Evolutionary conservation across 2,888 invertebrate species (phyloP), one percentile per base, ranked within the genome.

Genomic region (Prosapia bicincta): DNA sequence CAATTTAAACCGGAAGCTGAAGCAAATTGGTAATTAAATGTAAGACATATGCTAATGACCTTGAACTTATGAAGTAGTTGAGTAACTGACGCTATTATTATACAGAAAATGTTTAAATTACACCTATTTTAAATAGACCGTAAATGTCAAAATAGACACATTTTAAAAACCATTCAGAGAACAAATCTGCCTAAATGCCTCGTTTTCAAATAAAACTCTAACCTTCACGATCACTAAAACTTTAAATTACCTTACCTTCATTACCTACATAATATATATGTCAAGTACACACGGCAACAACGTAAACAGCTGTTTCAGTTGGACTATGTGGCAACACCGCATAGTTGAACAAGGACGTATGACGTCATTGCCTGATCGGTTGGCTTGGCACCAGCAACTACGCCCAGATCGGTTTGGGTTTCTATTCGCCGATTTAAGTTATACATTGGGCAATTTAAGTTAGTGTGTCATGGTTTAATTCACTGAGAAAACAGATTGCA

Each of bases 271-370:
- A 54, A 54, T 54, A 54, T 54, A 54, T 54, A 54, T 54, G 71
- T 65, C 71, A 71, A 54, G 71, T 71, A 71, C 71, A 54, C 54
- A 10, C n/a, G 54, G 54, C 54, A 54, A 54, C 54, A 54, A 20
- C 54, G 54, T 54, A 54, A 54, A 54, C 54, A 54, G 54, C 54
- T 54, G 54, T 54, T 54, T 20, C 38, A 13, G 54, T 5, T n/a
- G 20, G 5, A 20, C 54, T n/a, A 54, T 54, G 54, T 72, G 72
- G 72, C 72, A 72, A 72, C 72, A 30, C 66, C 10, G 72, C 72
- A 67, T 72, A 32, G 66, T 72, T 72, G 72, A 24, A 67, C 72
- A 72, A 72, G 72, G 72, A 66, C 72, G 66, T 65, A 38, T 72
- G 72, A 72, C 72, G 72, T 72, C 67, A 67, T n/a, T 3, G 32